Percentiles rank a stretch among this genome's conserved stretches.
Conservation (phyloP, 2,113 vertebrate species). For the Eolophus roseicapilla region DNA sequence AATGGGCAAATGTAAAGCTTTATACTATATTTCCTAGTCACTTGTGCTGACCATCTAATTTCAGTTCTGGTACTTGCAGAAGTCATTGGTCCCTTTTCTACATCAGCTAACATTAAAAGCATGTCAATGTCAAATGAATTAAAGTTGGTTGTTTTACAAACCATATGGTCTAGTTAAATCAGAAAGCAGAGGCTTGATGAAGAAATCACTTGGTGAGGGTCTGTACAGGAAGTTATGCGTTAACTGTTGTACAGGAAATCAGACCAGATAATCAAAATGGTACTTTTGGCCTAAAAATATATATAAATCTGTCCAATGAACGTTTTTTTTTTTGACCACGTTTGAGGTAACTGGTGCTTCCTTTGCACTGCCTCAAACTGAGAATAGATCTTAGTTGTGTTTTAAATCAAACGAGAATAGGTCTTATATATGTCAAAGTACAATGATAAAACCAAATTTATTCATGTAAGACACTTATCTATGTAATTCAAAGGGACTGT, state of each 20-base stretch:
- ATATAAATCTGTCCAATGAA: background rate
- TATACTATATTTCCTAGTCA: background rate
- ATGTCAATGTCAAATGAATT: background rate
- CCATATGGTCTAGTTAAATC: background rate
- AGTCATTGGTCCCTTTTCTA: background rate
- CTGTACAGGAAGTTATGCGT: background rate
- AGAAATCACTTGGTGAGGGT: background rate
- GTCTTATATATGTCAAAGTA: background rate
- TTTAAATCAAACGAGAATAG: background rate
- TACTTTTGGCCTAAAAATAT: slow-evolving; percentile 13
- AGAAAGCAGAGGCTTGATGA: background rate
- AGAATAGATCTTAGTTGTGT: background rate
- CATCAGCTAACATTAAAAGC: background rate
- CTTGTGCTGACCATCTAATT: background rate
- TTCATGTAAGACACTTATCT: background rate
- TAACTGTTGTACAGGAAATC: background rate
- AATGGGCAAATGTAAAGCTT: background rate
- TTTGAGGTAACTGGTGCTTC: background rate
- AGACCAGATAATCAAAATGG: background rate
- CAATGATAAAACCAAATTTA: background rate
- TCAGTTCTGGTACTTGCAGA: background rate
- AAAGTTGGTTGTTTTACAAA: background rate
- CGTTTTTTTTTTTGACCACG: background rate
- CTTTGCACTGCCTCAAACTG: background rate
- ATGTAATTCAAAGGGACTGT: background rate